phyloP scores from a whole-genome alignment of 2,888 invertebrate genomes.

The Lasioglossum zephyrum region DNA sequence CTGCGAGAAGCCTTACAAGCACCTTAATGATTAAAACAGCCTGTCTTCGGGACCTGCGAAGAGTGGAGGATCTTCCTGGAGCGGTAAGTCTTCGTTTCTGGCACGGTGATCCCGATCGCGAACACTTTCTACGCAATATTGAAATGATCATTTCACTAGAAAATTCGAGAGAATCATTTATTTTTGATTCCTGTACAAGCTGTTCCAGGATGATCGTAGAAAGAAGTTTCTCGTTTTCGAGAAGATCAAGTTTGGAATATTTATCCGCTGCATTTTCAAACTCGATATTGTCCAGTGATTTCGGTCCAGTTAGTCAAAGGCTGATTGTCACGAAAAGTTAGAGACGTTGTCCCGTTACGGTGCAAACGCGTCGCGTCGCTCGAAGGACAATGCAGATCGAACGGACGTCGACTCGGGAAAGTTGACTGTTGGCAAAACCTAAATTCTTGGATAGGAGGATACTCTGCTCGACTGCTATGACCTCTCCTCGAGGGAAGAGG shows the following conservation, averaged over 20 bases:
- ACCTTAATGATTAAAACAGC: constrained; percentile 61
- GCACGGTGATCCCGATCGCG: background rate
- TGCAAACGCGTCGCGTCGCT: background rate
- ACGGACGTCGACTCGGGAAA: background rate
- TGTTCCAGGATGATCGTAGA: too few relatives aligned
- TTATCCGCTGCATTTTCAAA: too few relatives aligned
- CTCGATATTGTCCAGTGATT: background rate
- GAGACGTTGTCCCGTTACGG: too few relatives aligned
- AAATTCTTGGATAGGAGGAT: background rate
- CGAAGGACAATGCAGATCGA: background rate
- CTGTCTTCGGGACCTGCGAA: constrained; percentile 25
- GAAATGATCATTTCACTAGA: too few relatives aligned
- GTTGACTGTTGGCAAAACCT: background rate
- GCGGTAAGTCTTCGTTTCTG: constrained; percentile 30
- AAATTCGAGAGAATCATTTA: too few relatives aligned
- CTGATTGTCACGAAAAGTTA: too few relatives aligned
- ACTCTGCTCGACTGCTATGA: constrained; percentile 30
- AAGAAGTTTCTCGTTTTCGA: too few relatives aligned
- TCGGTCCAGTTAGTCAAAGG: background rate
- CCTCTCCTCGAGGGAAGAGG: constrained; percentile 54
- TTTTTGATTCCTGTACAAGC: too few relatives aligned
- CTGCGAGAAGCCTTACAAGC: constrained; percentile 53
- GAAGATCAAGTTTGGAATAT: too few relatives aligned
- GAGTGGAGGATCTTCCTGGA: background rate
- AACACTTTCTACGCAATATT: background rate